A percentile compares a stretch with the other conserved stretches of the same genome.
Evolutionary conservation across 2,888 invertebrate genomes (phyloP).

Genomic region (Drosophila lutescens): DNA sequence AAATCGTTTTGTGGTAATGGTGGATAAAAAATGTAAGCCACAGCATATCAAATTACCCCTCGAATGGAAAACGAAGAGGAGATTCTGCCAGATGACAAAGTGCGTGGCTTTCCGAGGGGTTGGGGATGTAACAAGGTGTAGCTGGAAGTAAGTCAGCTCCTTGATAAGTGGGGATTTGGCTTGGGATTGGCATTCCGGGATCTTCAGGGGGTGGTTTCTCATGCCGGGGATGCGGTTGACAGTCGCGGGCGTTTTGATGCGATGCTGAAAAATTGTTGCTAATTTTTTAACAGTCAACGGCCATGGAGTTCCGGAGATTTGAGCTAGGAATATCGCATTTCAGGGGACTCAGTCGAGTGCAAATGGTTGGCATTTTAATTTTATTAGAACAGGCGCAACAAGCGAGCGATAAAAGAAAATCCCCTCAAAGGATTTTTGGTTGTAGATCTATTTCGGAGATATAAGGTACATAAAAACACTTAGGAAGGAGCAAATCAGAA

Average conservation of each 20-base stretch:
- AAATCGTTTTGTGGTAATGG: slow-evolving; percentile 71
- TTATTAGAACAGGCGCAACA: slow-evolving; percentile 57
- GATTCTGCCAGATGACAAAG: slow-evolving; percentile 65
- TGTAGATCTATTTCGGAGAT: slow-evolving; percentile 12
- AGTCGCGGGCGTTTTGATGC: slow-evolving; percentile 70
- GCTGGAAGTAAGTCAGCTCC: slow-evolving; percentile 66
- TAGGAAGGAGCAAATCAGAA: not conserved
- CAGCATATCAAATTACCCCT: slow-evolving; percentile 75
- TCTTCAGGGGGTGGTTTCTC: slow-evolving; percentile 18
- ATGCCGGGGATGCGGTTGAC: slow-evolving; percentile 68
- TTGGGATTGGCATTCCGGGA: not conserved
- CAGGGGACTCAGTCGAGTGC: slow-evolving; percentile 57
- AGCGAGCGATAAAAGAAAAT: slow-evolving; percentile 34
- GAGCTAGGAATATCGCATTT: slow-evolving; percentile 53
- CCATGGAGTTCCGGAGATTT: slow-evolving; percentile 27
- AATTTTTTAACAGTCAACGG: slow-evolving; percentile 67
- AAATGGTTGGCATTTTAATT: slow-evolving; percentile 74
- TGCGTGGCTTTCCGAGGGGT: slow-evolving; percentile 50
- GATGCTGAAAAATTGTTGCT: slow-evolving; percentile 75
- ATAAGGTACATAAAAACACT: not conserved
- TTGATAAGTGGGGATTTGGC: slow-evolving; percentile 57
- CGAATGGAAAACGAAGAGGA: slow-evolving; percentile 10
- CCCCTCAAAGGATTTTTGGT: slow-evolving; percentile 19
- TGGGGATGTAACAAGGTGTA: slow-evolving; percentile 66
- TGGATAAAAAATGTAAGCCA: slow-evolving; percentile 75